Percentiles rank a stretch among this genome's conserved stretches.
Conservation (phyloP, 2,113 vertebrate species). For the Ictidomys tridecemlineatus region DNA sequence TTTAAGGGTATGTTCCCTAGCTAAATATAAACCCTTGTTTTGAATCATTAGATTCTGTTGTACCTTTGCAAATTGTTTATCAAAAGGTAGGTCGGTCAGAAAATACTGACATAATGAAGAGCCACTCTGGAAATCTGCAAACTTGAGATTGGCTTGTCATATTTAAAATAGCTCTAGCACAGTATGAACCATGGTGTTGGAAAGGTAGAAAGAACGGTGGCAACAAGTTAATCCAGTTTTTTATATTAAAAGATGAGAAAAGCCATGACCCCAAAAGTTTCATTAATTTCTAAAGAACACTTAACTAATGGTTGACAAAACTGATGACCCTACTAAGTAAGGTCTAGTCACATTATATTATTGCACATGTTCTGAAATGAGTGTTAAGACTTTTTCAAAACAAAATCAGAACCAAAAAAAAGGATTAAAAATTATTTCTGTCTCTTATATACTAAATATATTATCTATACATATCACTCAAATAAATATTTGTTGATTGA, state of each 20-base stretch:
- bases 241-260: conserved; percentile 13
- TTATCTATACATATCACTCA: conserved; percentile 37
- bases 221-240: not conserved
- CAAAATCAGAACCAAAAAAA: not conserved
- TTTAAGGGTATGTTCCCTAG: not conserved
- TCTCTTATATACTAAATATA: not conserved
- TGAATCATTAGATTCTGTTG: not conserved
- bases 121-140: not conserved
- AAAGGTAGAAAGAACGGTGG: not conserved
- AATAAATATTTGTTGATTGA: conserved; percentile 10
- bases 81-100: not conserved
- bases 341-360: not conserved
- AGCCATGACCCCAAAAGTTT: conserved; percentile 2
- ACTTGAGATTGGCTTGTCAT: not conserved
- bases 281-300: conserved; percentile 46
- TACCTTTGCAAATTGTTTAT: conserved; percentile 30
- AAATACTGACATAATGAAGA: conserved; percentile 1
- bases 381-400: not conserved
- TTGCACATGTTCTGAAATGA: not conserved
- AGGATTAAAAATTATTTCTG: conserved; percentile 11
- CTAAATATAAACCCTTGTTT: conserved; percentile 7
- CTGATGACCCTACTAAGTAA: not conserved
- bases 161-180: conserved; percentile 2
- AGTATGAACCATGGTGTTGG: not conserved
- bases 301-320: conserved; percentile 31